Percentiles rank a stretch among this genome's conserved stretches.
Conservation (phyloP, 92 coral and sea anemone species). For the Epizoanthus rinbou region DNA sequence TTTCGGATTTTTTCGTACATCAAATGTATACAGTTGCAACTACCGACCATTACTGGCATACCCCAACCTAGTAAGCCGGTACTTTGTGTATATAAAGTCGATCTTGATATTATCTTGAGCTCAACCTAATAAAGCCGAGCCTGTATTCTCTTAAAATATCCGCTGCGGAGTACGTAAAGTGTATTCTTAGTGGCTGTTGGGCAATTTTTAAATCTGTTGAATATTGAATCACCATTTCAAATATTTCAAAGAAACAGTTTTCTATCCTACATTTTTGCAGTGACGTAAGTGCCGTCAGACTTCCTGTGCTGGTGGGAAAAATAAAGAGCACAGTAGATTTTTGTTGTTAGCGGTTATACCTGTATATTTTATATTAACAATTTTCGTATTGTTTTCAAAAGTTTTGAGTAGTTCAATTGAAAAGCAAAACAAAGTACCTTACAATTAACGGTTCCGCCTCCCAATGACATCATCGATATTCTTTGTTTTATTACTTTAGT, state of each 20-base stretch:
- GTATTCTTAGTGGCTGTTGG: no score
- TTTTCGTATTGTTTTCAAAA: slow-evolving; percentile 9
- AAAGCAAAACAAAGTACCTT: slow-evolving; percentile 10
- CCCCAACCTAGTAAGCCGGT: no score
- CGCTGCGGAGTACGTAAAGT: no score
- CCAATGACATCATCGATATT: slow-evolving; percentile 4
- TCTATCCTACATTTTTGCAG: neutral
- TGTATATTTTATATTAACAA: slow-evolving; percentile 9
- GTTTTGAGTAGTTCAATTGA: neutral
- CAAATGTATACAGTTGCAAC: no score
- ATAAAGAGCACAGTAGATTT: neutral
- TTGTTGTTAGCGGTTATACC: neutral
- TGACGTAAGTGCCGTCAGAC: neutral
- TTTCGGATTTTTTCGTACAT: no score
- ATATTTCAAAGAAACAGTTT: neutral
- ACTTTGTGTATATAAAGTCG: no score
- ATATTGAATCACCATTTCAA: neutral
- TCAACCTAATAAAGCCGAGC: no score
- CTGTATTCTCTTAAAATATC: no score
- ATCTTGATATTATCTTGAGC: no score
- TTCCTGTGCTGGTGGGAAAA: neutral
- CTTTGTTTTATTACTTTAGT: neutral
- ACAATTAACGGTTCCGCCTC: slow-evolving; percentile 25
- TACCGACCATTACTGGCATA: no score
- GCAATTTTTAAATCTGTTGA: neutral